Evolutionary conservation across 2,888 invertebrate species (phyloP).

Genomic region (Euplexia lucipara): DNA sequence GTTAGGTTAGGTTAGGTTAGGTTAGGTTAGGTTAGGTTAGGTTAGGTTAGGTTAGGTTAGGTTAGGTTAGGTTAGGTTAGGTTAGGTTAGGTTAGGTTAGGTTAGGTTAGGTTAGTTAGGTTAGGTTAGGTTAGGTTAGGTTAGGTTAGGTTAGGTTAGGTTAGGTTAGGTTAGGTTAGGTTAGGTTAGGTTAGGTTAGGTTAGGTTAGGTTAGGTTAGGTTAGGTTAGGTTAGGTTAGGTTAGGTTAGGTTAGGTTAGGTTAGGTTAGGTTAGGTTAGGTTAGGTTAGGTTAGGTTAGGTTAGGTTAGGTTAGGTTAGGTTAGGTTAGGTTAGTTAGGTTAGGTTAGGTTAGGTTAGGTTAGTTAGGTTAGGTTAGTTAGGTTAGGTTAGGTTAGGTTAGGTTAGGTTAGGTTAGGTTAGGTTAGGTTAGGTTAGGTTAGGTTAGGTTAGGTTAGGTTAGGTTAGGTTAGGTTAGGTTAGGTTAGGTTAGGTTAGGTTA

Average conservation of each 20-base stretch:
- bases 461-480: conserved; percentile 37
- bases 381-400: conserved; percentile 45
- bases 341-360: conserved; percentile 64
- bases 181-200: conserved; percentile 16
- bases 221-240: conserved; percentile 15
- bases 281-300: conserved; percentile 46
- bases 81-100: conserved; percentile 43
- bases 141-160: conserved; percentile 20
- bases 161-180: conserved; percentile 14
- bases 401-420: conserved; percentile 43
- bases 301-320: conserved; percentile 49
- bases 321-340: conserved; percentile 59
- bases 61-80: conserved; percentile 59
- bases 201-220: conserved; percentile 16
- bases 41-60: conserved; percentile 58
- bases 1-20: conserved; percentile 51
- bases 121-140: conserved; percentile 20
- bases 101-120: conserved; percentile 20
- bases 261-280: conserved; percentile 52
- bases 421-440: conserved; percentile 49
- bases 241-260: conserved; percentile 10
- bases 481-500: conserved; percentile 37
- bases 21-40: conserved; percentile 46
- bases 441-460: conserved; percentile 42
- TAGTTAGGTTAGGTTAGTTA: conserved; percentile 45